Evolutionary conservation across 64 coral and sea anemone genomes (phyloP).

Genomic region (Montipora cactus): DNA sequence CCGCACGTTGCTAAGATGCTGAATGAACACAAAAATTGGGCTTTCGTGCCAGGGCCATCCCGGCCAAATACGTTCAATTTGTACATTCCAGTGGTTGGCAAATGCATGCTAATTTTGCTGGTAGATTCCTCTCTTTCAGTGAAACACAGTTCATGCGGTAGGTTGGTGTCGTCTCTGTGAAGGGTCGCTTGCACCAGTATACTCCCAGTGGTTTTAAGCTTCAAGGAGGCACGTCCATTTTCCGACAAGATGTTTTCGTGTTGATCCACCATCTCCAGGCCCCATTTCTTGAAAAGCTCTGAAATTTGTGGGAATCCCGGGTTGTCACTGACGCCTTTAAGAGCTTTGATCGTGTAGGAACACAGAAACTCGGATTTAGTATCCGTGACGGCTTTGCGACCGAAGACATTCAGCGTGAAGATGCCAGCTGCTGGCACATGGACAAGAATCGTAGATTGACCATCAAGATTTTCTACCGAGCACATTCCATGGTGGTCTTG

Average conservation of each 20-base stretch:
- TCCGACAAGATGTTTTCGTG: constrained; percentile 49
- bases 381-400: background rate
- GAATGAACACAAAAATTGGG: constrained; percentile 34
- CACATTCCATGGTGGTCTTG: constrained; percentile 41
- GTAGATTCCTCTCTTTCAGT: constrained; percentile 12
- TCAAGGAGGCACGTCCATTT: constrained; percentile 28
- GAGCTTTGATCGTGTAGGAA: constrained; percentile 27
- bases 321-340: constrained; percentile 36
- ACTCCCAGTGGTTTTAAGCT: constrained; percentile 37
- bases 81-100: constrained; percentile 37
- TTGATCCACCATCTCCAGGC: constrained; percentile 28
- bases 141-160: constrained; percentile 22
- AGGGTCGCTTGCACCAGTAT: constrained; percentile 13
- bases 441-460: constrained; percentile 17
- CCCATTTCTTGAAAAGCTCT: constrained; percentile 39
- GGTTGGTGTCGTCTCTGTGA: constrained; percentile 5
- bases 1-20: constrained; percentile 30
- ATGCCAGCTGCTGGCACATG: constrained; percentile 35
- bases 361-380: constrained; percentile 38
- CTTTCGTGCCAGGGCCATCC: constrained; percentile 30
- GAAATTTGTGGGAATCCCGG: constrained; percentile 60
- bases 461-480: background rate
- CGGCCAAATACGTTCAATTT: constrained; percentile 66
- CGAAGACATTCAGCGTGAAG: constrained; percentile 58
- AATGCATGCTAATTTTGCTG: constrained; percentile 35